Conservation (phyloP, 2,797 vertebrate species). For the Gephyroberyx darwinii region DNA sequence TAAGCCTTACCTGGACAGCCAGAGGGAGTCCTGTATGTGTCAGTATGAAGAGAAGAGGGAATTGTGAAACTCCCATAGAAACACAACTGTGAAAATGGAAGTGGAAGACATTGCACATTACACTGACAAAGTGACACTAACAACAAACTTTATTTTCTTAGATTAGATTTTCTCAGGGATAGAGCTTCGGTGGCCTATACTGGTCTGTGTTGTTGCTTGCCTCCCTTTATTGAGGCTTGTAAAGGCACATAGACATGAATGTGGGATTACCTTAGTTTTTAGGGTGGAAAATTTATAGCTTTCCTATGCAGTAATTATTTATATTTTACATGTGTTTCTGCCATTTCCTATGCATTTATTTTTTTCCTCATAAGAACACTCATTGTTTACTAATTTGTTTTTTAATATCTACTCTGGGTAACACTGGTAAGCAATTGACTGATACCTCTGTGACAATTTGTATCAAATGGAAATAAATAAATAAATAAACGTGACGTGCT, state of each 20-base stretch:
- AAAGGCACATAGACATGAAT: constrained; percentile 11
- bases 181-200: constrained; percentile 1
- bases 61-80: constrained; percentile 78
- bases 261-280: constrained; percentile 20
- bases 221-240: constrained; percentile 10
- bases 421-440: too few relatives aligned
- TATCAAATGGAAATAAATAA: too few relatives aligned
- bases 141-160: constrained; percentile 2
- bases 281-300: constrained; percentile 16
- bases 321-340: constrained; percentile 33
- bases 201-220: constrained; percentile 2
- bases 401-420: too few relatives aligned
- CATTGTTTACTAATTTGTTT: background rate
- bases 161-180: constrained; percentile 56
- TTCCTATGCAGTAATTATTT: constrained; percentile 48
- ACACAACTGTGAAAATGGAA: constrained; percentile 10
- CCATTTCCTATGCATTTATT: background rate
- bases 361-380: background rate
- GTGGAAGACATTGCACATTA: background rate
- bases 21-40: constrained; percentile 91
- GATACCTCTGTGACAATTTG: too few relatives aligned
- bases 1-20: constrained; percentile 97
- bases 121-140: constrained; percentile 5
- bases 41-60: constrained; percentile 88
- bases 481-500: too few relatives aligned